phyloP scores from a whole-genome alignment of 2,113 vertebrate species.

The Propithecus coquereli region DNA sequence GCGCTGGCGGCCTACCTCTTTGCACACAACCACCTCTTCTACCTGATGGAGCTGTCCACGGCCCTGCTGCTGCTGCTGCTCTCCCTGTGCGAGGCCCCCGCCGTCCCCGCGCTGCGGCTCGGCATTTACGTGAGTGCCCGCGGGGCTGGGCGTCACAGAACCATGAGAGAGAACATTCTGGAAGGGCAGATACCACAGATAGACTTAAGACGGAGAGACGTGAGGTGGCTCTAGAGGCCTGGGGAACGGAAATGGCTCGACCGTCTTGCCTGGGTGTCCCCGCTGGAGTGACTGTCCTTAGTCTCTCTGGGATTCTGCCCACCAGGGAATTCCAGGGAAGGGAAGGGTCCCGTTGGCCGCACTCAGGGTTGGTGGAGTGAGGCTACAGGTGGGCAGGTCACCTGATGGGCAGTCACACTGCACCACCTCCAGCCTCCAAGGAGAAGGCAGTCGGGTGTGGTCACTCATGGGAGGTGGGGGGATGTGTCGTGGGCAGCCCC shows the following conservation, averaged over 20 bases:
- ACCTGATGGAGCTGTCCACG: constrained; percentile 95
- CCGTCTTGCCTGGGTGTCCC: not conserved
- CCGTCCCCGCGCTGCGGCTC: constrained; percentile 93
- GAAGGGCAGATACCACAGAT: not conserved
- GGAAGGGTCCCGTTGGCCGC: not conserved
- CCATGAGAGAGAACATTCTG: not conserved
- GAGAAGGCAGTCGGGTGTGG: not conserved
- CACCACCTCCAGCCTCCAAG: not conserved
- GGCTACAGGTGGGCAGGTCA: not conserved
- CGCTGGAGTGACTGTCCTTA: not conserved
- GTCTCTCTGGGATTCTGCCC: not conserved
- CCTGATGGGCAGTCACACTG: not conserved
- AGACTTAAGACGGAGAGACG: not conserved
- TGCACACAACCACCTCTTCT: constrained; percentile 97
- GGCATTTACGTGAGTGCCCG: constrained; percentile 91
- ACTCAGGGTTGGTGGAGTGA: too few species aligned
- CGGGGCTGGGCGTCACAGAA: not conserved
- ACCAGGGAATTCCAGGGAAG: not conserved
- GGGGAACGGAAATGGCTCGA: not conserved
- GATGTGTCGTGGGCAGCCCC: not conserved
- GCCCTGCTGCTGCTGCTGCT: constrained; percentile 93
- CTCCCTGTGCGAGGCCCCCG: constrained; percentile 95
- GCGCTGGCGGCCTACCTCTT: constrained; percentile 97
- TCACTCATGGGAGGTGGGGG: rapidly evolving
- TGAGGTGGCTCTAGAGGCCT: not conserved